phyloP scores from a whole-genome alignment of 2,888 invertebrate genomes.

The Deilephila elpenor region DNA sequence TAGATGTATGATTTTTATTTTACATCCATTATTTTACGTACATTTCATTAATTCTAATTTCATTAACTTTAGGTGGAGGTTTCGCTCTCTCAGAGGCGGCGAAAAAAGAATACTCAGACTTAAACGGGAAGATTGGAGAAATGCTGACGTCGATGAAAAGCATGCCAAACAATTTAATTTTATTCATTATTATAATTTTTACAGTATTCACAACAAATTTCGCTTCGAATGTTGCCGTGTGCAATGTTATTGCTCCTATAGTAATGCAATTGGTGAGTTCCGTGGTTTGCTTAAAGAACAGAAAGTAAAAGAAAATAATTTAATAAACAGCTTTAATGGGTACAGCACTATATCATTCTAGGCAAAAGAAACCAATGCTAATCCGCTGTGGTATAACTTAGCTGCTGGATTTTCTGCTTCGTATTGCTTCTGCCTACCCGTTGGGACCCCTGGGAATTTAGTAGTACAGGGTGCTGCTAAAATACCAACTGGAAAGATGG shows the following conservation, averaged over 20 bases:
- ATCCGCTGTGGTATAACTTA: constrained; percentile 65
- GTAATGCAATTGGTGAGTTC: constrained; percentile 68
- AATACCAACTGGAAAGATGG: constrained; percentile 71
- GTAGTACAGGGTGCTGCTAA: constrained; percentile 73
- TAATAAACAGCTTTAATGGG: no score
- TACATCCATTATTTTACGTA: no score
- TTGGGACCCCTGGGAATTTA: constrained; percentile 85
- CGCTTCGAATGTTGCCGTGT: constrained; percentile 72
- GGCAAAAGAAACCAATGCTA: constrained; percentile 58
- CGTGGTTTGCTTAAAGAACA: background rate
- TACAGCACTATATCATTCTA: constrained; percentile 42
- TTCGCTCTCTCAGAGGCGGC: constrained; percentile 65
- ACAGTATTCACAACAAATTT: constrained; percentile 69
- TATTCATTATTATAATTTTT: constrained; percentile 58
- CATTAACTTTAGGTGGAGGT: constrained; percentile 61
- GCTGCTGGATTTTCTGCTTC: constrained; percentile 64
- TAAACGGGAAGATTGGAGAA: constrained; percentile 62
- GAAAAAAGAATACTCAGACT: constrained; percentile 46
- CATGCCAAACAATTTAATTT: constrained; percentile 50
- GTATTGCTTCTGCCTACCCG: constrained; percentile 78
- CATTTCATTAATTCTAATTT: background rate
- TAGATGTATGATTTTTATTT: no score
- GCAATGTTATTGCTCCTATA: constrained; percentile 68
- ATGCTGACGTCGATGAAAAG: constrained; percentile 43
- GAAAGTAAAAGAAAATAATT: no score